A percentile compares a stretch with the other conserved stretches of the same genome.
These are phyloP conservation scores for Characodon lateralis DNA, from an alignment of 2,797 vertebrate genomes.

Conservation along the genomic window DNA sequence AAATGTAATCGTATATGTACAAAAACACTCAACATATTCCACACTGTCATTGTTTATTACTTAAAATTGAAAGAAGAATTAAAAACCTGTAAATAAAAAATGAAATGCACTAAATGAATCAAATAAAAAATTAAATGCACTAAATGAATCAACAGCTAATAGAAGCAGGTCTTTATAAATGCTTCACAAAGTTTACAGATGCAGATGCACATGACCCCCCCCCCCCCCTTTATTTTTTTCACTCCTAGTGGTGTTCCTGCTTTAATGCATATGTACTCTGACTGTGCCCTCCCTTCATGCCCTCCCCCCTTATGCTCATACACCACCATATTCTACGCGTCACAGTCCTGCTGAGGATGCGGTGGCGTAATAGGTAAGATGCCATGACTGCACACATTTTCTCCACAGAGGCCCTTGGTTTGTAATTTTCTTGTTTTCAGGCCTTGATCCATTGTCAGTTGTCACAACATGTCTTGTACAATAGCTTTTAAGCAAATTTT, in stretches of 20 bases:
- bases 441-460: conserved; percentile 65
- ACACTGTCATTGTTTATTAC: too few relatives aligned
- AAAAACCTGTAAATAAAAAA: too few relatives aligned
- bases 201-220: background rate
- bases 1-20: too few relatives aligned
- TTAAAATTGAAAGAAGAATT: too few relatives aligned
- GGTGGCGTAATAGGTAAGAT: conserved; percentile 67
- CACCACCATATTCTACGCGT: conserved; percentile 18
- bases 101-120: too few relatives aligned
- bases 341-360: conserved; percentile 51
- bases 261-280: background rate
- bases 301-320: background rate
- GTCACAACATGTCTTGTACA: conserved; percentile 53
- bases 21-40: too few relatives aligned
- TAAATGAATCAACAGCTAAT: too few relatives aligned
- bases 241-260: background rate
- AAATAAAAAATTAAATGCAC: too few relatives aligned
- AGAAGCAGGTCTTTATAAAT: background rate
- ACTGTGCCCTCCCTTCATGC: background rate
- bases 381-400: conserved; percentile 67
- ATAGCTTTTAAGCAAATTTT: conserved; percentile 61
- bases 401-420: conserved; percentile 49
- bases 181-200: background rate
- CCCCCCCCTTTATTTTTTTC: background rate
- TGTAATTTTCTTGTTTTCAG: conserved; percentile 57